These are phyloP conservation scores for Turritopsis rubra DNA, from an alignment of 30 jellyfish, hydroid and myxozoan genomes.

Conservation along the genomic window DNA sequence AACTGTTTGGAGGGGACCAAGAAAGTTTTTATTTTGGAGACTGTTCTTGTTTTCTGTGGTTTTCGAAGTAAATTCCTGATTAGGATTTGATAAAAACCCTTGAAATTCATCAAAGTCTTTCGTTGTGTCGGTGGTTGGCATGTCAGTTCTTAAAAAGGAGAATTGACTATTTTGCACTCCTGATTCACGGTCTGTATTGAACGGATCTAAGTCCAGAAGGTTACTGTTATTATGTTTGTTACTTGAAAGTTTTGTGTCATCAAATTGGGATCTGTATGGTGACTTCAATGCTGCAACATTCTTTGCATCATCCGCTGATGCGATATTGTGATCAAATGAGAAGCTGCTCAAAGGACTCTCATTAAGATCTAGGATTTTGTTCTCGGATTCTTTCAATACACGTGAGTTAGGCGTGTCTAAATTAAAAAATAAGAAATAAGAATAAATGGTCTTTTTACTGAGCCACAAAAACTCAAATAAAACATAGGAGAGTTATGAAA, in stretches of 20 bases:
- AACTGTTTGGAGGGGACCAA: background rate
- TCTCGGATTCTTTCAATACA: too few species aligned
- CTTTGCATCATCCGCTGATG: background rate
- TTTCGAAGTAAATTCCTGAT: background rate
- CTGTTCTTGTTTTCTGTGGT: background rate
- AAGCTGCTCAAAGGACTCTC: too few species aligned
- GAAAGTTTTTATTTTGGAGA: too few species aligned
- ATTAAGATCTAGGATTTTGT: background rate
- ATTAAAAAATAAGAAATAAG: too few species aligned
- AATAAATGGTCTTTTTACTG: too few species aligned
- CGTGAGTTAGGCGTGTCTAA: too few species aligned
- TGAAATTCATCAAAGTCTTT: background rate
- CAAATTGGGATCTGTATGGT: background rate
- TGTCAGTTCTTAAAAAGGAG: background rate
- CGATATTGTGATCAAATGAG: too few species aligned
- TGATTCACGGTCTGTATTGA: background rate
- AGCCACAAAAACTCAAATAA: too few species aligned
- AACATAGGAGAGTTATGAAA: too few species aligned
- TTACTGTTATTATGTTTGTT: background rate
- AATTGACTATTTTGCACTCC: background rate
- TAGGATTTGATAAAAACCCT: background rate
- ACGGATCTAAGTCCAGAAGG: background rate
- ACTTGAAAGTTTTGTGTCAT: background rate
- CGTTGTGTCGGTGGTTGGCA: background rate
- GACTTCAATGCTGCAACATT: too few species aligned